Base-by-base conservation (phyloP, 2,113 vertebrate genomes). In the Mellivora capensis region DNA sequence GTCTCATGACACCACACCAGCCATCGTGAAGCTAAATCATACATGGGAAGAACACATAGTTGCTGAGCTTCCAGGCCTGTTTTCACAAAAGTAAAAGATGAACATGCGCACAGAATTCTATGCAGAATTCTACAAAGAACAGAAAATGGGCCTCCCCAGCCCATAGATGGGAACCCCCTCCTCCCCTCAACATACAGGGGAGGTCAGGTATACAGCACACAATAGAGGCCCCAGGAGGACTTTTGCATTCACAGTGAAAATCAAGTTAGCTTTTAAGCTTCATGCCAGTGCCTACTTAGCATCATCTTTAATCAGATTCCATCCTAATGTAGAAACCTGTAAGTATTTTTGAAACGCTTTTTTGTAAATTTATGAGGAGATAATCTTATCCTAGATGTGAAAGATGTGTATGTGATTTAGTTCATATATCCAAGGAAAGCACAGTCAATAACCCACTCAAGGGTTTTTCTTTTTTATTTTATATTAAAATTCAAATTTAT, bases 211-310 rank as follows among this genome's bases (percentile, higher is more conserved):
- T 3, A 52, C 7, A 82, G 37, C 31, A 72, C 4, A 52, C 42
- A 59, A n/a, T 31, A 82, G 4, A 12, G 57, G 37, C 15, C 42
- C 21, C 7, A 21, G 31, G 81, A 79, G 57, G 37, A 90, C 27
- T n/a, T 90, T 14, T 42, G 23, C 29, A 37, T 87, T 97, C 37
- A 87, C 44, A 93, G 7, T 74, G 9, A 82, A 82, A 64, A 54
- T 27, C 37, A 93, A 44, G 37, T 86, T 77, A 86, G 79, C 90
- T 90, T 93, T 93, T 44, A 71, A 77, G 47, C 42, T 20, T 85
- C 34, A 7, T 39, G 23, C 64, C 54, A 71, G 27, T 57, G 31
- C 27, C 17, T 54, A 42, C n/a, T 91, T 88, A 62, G 0, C 42
- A 69, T 59, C 21, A n/a, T 57, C 11, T 74, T 84, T 90, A 29